phyloP scores from a whole-genome alignment of 2,888 invertebrate species.

The Apocheima hispidaria region DNA sequence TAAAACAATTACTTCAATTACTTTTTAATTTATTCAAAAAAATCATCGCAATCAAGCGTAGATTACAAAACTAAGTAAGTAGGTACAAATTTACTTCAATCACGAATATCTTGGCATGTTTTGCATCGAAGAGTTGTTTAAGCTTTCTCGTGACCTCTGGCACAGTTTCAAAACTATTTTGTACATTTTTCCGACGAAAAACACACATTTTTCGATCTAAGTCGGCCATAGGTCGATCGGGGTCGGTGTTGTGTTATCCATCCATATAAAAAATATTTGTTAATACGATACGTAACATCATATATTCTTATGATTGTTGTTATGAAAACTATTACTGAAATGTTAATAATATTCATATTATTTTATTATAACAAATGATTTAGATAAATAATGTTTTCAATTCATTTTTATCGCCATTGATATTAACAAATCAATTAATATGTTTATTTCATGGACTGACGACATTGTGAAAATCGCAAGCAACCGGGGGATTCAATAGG shows the following conservation, averaged over 20 bases:
- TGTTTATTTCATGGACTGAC: no score
- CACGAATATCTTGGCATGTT: constrained; percentile 30
- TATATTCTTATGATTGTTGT: constrained; percentile 22
- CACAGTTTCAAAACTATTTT: constrained; percentile 68
- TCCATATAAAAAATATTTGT: constrained; percentile 15
- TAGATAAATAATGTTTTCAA: background rate
- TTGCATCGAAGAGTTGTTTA: constrained; percentile 10
- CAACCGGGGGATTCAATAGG: no score
- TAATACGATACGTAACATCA: constrained; percentile 15
- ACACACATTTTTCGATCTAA: constrained; percentile 61
- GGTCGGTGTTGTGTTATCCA: constrained; percentile 44
- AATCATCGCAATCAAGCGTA: constrained; percentile 30
- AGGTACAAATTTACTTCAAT: constrained; percentile 44
- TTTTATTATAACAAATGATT: background rate
- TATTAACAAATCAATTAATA: background rate
- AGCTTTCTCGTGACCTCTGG: constrained; percentile 82
- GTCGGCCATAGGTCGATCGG: constrained; percentile 66
- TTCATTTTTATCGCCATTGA: background rate
- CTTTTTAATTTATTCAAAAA: constrained; percentile 23
- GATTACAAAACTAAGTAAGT: constrained; percentile 43
- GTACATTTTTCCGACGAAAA: constrained; percentile 67
- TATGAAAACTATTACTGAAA: constrained; percentile 25
- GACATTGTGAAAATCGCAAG: no score
- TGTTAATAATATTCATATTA: constrained; percentile 10
- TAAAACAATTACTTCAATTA: constrained; percentile 12